A percentile compares a stretch with the other conserved stretches of the same genome.
Conservation (phyloP, 2,797 vertebrate genomes). For the Taenioides sp. region DNA sequence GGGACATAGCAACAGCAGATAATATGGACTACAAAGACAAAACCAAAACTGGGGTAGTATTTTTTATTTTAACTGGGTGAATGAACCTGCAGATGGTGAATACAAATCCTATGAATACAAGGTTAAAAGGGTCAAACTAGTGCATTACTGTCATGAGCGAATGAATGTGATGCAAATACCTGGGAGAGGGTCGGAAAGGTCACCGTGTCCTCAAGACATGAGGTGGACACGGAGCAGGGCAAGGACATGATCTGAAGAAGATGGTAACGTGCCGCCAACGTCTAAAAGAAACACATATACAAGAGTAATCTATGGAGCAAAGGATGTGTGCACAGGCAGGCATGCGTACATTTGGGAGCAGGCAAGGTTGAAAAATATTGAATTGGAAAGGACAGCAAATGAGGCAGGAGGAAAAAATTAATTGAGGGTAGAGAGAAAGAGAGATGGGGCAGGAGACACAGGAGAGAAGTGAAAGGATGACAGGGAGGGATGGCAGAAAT, state of each 20-base stretch:
- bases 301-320: slow-evolving; percentile 21
- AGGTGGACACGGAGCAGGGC: slow-evolving; percentile 60
- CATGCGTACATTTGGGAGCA: slow-evolving; percentile 47
- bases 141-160: slow-evolving; percentile 36
- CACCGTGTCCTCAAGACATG: slow-evolving; percentile 65
- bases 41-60: slow-evolving; percentile 8
- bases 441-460: slow-evolving; percentile 45
- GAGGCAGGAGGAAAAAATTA: slow-evolving; percentile 73
- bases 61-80: slow-evolving; percentile 16
- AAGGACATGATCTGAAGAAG: slow-evolving; percentile 70
- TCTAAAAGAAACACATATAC: slow-evolving; percentile 54
- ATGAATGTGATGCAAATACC: slow-evolving; percentile 57
- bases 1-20: slow-evolving; percentile 27
- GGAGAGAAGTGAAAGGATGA: slow-evolving; percentile 32
- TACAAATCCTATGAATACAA: slow-evolving; percentile 21
- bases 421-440: slow-evolving; percentile 68
- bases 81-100: slow-evolving; percentile 22
- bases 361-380: slow-evolving; percentile 64
- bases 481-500: slow-evolving; percentile 43
- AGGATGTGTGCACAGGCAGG: slow-evolving; percentile 28
- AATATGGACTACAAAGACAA: slow-evolving; percentile 26
- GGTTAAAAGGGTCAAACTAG: slow-evolving; percentile 32
- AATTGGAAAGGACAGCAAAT: slow-evolving; percentile 72
- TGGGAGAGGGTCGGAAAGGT: slow-evolving; percentile 61
- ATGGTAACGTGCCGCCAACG: slow-evolving; percentile 60